Conservation (phyloP, 2,113 vertebrate genomes). For the Callopanchax toddi region DNA sequence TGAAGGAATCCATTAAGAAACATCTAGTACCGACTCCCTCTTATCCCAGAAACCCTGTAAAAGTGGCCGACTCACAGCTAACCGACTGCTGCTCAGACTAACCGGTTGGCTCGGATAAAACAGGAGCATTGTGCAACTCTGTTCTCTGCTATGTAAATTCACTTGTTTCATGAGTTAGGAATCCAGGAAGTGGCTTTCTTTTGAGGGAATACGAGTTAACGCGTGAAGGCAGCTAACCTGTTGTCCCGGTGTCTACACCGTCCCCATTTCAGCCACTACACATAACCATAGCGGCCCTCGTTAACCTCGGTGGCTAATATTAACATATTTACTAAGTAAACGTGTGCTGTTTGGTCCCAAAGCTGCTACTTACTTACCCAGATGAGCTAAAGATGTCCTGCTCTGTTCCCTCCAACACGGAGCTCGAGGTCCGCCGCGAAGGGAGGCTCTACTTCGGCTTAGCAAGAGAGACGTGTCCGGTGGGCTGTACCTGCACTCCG, state of each 20-base stretch:
- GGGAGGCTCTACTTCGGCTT: constrained; percentile 50
- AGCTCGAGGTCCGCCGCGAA: constrained; percentile 39
- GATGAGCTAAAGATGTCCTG: constrained; percentile 8
- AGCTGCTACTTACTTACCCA: not conserved
- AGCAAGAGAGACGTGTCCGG: not conserved
- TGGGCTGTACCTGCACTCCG: constrained; percentile 38
- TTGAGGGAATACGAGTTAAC: too few species aligned
- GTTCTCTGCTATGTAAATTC: constrained; percentile 30
- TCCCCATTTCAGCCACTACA: not conserved
- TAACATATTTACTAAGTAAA: constrained; percentile 43
- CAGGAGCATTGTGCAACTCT: not conserved
- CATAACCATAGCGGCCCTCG: not conserved
- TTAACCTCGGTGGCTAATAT: constrained; percentile 46
- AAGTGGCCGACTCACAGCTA: not conserved
- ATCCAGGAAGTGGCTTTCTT: constrained; percentile 54
- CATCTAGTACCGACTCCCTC: not conserved
- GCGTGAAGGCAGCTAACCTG: too few species aligned
- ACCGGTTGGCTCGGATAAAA: not conserved
- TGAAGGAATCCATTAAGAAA: constrained; percentile 24
- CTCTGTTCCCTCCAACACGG: constrained; percentile 7
- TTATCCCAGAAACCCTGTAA: not conserved
- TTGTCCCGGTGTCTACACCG: too few species aligned
- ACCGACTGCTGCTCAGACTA: not conserved
- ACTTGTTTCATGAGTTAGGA: constrained; percentile 9
- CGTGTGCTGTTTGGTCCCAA: too few species aligned